Conservation (phyloP, 2,113 vertebrate genomes). For the Entelurus aequoreus region DNA sequence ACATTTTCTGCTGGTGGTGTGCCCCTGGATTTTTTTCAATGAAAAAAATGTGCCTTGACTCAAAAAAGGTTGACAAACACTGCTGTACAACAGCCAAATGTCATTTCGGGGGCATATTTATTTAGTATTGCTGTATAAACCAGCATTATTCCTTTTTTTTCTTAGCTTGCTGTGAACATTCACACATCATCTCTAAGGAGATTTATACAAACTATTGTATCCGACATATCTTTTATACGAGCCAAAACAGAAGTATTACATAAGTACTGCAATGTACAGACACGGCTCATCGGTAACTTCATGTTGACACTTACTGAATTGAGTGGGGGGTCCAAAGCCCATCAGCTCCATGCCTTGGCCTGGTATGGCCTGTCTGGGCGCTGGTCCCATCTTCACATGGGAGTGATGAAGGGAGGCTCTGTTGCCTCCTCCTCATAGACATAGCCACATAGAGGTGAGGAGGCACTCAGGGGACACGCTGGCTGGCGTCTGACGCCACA, state of each 20-base stretch:
- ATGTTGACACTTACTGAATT: too few relatives aligned
- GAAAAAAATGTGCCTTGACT: too few relatives aligned
- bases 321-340: neutral
- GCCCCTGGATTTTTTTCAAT: too few relatives aligned
- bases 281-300: too few relatives aligned
- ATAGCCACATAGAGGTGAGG: constrained; percentile 48
- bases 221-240: too few relatives aligned
- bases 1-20: too few relatives aligned
- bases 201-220: neutral
- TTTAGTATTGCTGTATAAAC: too few relatives aligned
- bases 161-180: neutral
- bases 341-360: constrained; percentile 44
- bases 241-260: too few relatives aligned
- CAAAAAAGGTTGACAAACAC: too few relatives aligned
- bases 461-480: constrained; percentile 57
- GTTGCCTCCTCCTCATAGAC: constrained; percentile 29
- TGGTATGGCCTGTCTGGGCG: constrained; percentile 31
- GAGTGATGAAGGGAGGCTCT: constrained; percentile 63
- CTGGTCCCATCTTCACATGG: constrained; percentile 41
- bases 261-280: too few relatives aligned
- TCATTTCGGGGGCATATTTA: too few relatives aligned
- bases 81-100: too few relatives aligned
- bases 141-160: neutral
- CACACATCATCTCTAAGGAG: neutral
- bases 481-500: constrained; percentile 50